These are phyloP conservation scores for Xyrauchen texanus DNA, from an alignment of 2,113 vertebrate species.

Conservation along the genomic window DNA sequence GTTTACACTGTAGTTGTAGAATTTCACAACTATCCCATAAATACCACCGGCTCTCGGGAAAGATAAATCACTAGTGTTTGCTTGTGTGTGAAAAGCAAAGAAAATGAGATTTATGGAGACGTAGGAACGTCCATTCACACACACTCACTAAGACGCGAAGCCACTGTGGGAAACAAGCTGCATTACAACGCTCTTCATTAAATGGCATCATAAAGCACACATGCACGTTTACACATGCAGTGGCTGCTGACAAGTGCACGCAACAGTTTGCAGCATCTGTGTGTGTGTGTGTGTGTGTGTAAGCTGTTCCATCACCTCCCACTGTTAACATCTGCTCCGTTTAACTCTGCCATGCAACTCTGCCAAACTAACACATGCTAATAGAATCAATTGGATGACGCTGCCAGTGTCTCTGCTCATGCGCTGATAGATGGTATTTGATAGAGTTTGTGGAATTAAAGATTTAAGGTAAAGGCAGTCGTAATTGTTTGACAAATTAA, in stretches of 20 bases:
- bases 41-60: conserved; percentile 61
- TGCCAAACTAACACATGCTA: conserved; percentile 53
- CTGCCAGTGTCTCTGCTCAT: conserved; percentile 43
- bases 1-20: conserved; percentile 72
- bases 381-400: conserved; percentile 62
- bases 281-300: conserved; percentile 45
- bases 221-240: conserved; percentile 54
- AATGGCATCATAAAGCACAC: conserved; percentile 69
- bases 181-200: conserved; percentile 73
- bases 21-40: conserved; percentile 78
- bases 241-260: conserved; percentile 72
- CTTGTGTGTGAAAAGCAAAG: conserved; percentile 72
- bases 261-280: conserved; percentile 86
- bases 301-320: conserved; percentile 82
- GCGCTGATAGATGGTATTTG: conserved; percentile 42
- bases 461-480: no score
- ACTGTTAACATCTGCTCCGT: conserved; percentile 88
- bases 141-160: conserved; percentile 62
- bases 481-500: no score
- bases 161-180: conserved; percentile 71
- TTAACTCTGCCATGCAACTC: conserved; percentile 61
- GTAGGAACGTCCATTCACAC: conserved; percentile 71
- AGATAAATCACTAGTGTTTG: conserved; percentile 66
- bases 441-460: no score
- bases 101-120: conserved; percentile 72